Conservation (phyloP, 2,797 vertebrate species). For the Chiloscyllium punctatum region DNA sequence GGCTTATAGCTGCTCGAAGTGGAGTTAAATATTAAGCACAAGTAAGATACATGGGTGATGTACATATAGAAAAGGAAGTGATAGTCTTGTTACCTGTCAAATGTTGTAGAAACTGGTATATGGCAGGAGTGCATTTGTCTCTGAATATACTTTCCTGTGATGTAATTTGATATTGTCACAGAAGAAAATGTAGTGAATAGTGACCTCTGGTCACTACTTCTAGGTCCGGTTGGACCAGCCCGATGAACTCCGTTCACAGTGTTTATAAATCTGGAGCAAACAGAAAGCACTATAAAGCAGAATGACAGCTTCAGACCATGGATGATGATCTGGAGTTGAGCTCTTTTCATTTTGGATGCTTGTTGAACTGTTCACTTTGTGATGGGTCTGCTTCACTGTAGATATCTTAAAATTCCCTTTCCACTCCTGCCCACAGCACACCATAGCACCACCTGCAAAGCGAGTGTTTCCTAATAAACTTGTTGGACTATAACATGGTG, state of each 20-base stretch:
- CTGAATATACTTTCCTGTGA: neutral
- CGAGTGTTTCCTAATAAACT: too few relatives aligned
- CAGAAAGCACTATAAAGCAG: neutral
- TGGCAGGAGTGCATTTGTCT: neutral
- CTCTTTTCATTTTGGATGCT: neutral
- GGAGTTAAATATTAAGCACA: neutral
- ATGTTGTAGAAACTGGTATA: neutral
- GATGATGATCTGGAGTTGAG: neutral
- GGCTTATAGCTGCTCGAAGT: neutral
- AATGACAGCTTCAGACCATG: neutral
- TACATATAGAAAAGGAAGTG: neutral
- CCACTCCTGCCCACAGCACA: neutral
- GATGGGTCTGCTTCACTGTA: too few relatives aligned
- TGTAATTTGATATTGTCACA: neutral
- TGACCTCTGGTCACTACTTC: neutral
- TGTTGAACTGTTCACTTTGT: neutral
- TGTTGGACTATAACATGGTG: too few relatives aligned
- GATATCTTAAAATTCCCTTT: neutral
- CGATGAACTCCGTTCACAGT: neutral
- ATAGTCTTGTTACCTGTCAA: neutral
- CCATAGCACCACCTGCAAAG: neutral
- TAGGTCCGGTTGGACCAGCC: neutral
- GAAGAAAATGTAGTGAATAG: neutral
- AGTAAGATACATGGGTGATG: neutral
- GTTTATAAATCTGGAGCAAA: neutral